Evolutionary conservation across 2,797 vertebrate genomes (phyloP).

Genomic region (Fistularia commersonii): DNA sequence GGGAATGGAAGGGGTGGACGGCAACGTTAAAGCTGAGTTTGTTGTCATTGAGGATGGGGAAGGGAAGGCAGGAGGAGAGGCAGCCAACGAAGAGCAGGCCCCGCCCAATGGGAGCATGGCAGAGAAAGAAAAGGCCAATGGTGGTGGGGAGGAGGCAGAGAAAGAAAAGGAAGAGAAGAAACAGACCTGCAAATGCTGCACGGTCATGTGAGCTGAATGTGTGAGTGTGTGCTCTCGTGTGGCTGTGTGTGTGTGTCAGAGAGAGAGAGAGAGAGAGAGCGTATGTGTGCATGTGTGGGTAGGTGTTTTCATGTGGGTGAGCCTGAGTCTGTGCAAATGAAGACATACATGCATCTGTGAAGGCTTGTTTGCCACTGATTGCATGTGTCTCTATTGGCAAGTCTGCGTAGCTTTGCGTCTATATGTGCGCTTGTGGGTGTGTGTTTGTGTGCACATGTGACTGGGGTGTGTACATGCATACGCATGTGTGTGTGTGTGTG

Average conservation of each 20-base stretch:
- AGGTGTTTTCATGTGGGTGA: slow-evolving; percentile 2
- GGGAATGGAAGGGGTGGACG: slow-evolving; percentile 79
- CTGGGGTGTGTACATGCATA: slow-evolving; percentile 4
- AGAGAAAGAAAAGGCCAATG: slow-evolving; percentile 72
- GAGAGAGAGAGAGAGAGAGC: slow-evolving; percentile 10
- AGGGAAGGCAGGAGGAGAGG: slow-evolving; percentile 70
- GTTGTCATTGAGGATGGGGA: slow-evolving; percentile 89
- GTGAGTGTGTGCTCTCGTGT: slow-evolving; percentile 10
- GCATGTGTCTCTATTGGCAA: slow-evolving; percentile 26
- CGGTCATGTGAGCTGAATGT: slow-evolving; percentile 84
- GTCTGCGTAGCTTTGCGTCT: slow-evolving; percentile 12
- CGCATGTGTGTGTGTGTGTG: slow-evolving; percentile 12
- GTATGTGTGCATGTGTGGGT: slow-evolving; percentile 9
- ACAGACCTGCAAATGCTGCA: slow-evolving; percentile 93
- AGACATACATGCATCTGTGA: slow-evolving; percentile 30
- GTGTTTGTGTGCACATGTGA: slow-evolving; percentile 3
- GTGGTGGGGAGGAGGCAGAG: slow-evolving; percentile 71
- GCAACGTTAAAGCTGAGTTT: slow-evolving; percentile 91
- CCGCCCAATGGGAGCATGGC: slow-evolving; percentile 87
- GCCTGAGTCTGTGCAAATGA: slow-evolving; percentile 11
- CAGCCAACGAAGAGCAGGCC: slow-evolving; percentile 66
- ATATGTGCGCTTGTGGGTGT: slow-evolving; percentile 10
- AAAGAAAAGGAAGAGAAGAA: slow-evolving; percentile 84
- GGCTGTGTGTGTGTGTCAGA: slow-evolving; percentile 9
- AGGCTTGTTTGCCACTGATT: slow-evolving; percentile 32